Evolutionary conservation across 30 jellyfish, hydroid and myxozoan species (phyloP).

Genomic region (Aurelia aurita): DNA sequence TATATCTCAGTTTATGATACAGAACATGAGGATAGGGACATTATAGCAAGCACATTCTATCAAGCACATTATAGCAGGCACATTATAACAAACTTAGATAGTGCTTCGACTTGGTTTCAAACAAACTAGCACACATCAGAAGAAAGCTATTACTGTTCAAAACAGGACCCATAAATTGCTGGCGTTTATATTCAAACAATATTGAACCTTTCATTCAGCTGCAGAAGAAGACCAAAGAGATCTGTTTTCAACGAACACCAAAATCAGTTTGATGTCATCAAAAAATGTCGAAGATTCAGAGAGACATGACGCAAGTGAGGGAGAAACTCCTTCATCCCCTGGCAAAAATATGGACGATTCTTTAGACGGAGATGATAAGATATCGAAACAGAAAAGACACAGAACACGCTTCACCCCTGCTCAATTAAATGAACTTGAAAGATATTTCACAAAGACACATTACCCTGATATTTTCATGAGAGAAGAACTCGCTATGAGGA

Average conservation of each 20-base stretch:
- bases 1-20: no score
- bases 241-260: constrained; percentile 50
- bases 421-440: constrained; percentile 93
- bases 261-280: constrained; percentile 50
- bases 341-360: constrained; percentile 62
- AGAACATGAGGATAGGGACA: no score
- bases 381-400: constrained; percentile 94
- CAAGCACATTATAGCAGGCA: no score
- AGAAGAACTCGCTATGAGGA: constrained; percentile 98
- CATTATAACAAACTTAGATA: no score
- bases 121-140: no score
- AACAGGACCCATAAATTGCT: no score
- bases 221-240: constrained; percentile 82
- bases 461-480: constrained; percentile 99
- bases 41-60: no score
- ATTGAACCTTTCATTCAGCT: neutral
- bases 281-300: constrained; percentile 57
- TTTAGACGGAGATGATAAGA: constrained; percentile 85
- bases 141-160: no score
- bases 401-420: constrained; percentile 98
- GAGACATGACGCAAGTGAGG: constrained; percentile 50
- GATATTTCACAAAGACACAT: constrained; percentile 97
- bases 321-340: constrained; percentile 48
- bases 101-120: no score
- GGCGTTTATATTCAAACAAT: no score